Evolutionary conservation across 2,888 invertebrate species (phyloP).

Genomic region (Glomeris marginata): DNA sequence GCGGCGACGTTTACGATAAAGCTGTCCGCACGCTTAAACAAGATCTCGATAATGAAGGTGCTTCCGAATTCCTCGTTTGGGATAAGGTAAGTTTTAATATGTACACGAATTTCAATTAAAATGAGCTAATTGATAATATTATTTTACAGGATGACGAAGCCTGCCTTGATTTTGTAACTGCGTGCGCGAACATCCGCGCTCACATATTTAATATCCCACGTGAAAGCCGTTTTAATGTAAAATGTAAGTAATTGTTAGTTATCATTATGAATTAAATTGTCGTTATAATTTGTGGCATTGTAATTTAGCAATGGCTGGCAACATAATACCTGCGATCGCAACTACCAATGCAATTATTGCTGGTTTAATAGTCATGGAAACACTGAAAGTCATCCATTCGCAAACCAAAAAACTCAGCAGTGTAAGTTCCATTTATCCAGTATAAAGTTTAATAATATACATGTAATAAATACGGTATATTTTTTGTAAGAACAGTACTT

Average conservation of each 20-base stretch:
- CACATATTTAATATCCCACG: conserved; percentile 73
- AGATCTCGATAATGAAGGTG: conserved; percentile 33
- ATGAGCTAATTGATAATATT: conserved; percentile 2
- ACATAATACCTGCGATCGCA: conserved; percentile 98
- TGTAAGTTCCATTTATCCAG: conserved; percentile 32
- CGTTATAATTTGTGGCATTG: too few relatives aligned
- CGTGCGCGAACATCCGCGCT: conserved; percentile 84
- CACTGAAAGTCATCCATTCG: conserved; percentile 55
- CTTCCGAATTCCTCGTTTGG: conserved; percentile 61
- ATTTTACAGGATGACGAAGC: conserved; percentile 55
- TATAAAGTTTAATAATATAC: conserved; percentile 4
- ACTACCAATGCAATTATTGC: conserved; percentile 97
- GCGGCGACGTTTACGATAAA: conserved; percentile 50
- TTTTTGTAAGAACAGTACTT: conserved; percentile 26
- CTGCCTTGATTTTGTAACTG: conserved; percentile 91
- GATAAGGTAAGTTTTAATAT: conserved; percentile 47
- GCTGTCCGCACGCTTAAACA: conserved; percentile 48
- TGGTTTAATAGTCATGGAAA: conserved; percentile 82
- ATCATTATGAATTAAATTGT: conserved; percentile 5
- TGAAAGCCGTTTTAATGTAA: conserved; percentile 83
- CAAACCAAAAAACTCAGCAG: conserved; percentile 53
- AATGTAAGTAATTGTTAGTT: conserved; percentile 50
- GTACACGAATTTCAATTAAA: not conserved
- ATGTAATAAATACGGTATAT: not conserved
- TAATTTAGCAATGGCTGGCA: conserved; percentile 91